Conservation (phyloP, 2,113 vertebrate genomes). For the Zosterops pallidus region DNA sequence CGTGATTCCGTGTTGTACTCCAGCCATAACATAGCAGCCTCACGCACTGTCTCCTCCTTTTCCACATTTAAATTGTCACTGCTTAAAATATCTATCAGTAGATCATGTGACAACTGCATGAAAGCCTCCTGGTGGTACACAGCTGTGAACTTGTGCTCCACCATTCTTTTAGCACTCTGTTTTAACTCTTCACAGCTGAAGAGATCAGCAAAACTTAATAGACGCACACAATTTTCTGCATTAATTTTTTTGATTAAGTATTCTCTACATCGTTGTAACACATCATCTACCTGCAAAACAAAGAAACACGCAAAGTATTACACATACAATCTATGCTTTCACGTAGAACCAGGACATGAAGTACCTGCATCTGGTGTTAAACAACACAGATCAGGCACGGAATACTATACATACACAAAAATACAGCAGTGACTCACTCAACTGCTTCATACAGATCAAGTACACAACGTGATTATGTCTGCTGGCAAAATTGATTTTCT, state of each 20-base stretch:
- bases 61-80: conserved; percentile 99
- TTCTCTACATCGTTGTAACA: conserved; percentile 89
- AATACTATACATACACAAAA: neutral
- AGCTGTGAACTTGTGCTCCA: conserved; percentile 96
- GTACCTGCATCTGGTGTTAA: neutral
- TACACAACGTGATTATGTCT: neutral
- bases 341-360: neutral
- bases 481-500: neutral
- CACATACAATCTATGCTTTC: neutral
- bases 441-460: neutral
- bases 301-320: neutral
- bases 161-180: conserved; percentile 96
- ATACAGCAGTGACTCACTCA: neutral
- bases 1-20: conserved; percentile 95
- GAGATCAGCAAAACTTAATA: conserved; percentile 94
- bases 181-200: conserved; percentile 98
- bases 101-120: conserved; percentile 94
- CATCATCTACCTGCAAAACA: conserved; percentile 90
- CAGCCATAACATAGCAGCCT: conserved; percentile 97
- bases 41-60: conserved; percentile 96
- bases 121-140: conserved; percentile 96
- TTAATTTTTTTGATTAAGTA: conserved; percentile 99
- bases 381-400: neutral
- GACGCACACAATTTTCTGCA: conserved; percentile 94
- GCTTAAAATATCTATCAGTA: conserved; percentile 95